Evolutionary conservation across 2,888 invertebrate species (phyloP).

Genomic region (Eupithecia inturbata): DNA sequence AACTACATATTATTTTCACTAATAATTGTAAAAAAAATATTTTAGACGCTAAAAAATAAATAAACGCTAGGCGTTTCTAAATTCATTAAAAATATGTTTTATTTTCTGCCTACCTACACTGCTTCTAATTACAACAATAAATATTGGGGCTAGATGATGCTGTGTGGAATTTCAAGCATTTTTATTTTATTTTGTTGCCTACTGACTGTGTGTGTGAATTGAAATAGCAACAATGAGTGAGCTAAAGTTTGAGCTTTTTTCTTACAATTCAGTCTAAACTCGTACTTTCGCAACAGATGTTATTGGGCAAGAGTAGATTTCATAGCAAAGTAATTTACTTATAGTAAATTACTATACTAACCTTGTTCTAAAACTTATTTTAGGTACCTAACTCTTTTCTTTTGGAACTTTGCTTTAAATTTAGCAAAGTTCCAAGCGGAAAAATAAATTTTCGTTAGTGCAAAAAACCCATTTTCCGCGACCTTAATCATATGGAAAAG

Average conservation of each 20-base stretch:
- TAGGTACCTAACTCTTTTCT: background rate
- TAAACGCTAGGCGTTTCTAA: background rate
- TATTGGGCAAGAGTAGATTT: background rate
- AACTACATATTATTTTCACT: background rate
- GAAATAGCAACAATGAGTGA: background rate
- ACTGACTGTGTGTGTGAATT: no score
- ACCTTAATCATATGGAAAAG: background rate
- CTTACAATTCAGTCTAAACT: background rate
- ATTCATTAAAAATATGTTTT: background rate
- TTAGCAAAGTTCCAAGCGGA: no score
- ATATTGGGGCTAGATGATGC: background rate
- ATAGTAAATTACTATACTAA: no score
- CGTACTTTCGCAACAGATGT: background rate
- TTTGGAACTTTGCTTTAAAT: background rate
- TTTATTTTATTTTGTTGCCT: background rate
- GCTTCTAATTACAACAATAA: background rate
- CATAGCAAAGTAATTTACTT: background rate
- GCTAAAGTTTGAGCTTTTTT: background rate
- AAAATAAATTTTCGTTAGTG: no score
- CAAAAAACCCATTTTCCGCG: background rate
- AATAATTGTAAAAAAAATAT: background rate
- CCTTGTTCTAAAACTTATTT: background rate
- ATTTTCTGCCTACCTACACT: background rate
- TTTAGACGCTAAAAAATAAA: background rate
- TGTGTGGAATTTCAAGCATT: background rate